Evolutionary conservation across 2,113 vertebrate genomes (phyloP).

Genomic region (Carollia perspicillata): DNA sequence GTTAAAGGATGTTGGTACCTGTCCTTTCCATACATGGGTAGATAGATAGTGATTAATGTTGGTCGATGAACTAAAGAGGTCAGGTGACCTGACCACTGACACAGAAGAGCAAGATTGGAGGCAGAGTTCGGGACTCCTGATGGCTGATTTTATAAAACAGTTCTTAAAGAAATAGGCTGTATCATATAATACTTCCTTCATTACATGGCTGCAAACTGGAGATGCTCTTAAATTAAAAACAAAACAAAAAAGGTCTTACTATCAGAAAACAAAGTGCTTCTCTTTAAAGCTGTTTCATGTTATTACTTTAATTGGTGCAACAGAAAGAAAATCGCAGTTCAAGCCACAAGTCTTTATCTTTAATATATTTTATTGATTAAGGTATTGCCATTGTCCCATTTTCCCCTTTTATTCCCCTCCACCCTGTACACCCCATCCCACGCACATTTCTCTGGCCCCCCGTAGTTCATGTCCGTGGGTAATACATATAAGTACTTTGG

Average conservation of each 20-base stretch:
- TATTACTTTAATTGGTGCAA: not conserved
- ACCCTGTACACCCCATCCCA: too few species aligned
- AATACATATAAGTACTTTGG: too few species aligned
- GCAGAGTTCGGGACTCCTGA: not conserved
- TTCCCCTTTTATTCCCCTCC: too few species aligned
- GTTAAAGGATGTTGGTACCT: constrained; percentile 8
- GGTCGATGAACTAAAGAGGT: not conserved
- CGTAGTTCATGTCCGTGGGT: too few species aligned
- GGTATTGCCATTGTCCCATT: too few species aligned
- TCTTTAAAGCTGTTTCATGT: not conserved
- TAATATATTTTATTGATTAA: too few species aligned
- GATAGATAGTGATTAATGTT: not conserved
- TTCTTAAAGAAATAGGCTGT: not conserved
- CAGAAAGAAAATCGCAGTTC: not conserved
- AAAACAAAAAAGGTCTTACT: not conserved
- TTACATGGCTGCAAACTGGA: not conserved
- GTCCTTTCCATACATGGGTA: not conserved
- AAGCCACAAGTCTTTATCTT: not conserved
- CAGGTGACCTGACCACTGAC: not conserved
- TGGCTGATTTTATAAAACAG: not conserved
- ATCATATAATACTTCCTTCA: not conserved
- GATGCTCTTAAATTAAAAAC: not conserved
- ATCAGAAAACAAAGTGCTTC: not conserved
- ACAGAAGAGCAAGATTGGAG: not conserved
- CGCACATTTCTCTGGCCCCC: too few species aligned